Evolutionary conservation across 2,888 invertebrate genomes (phyloP).

Genomic region (Entomobrya proxima): DNA sequence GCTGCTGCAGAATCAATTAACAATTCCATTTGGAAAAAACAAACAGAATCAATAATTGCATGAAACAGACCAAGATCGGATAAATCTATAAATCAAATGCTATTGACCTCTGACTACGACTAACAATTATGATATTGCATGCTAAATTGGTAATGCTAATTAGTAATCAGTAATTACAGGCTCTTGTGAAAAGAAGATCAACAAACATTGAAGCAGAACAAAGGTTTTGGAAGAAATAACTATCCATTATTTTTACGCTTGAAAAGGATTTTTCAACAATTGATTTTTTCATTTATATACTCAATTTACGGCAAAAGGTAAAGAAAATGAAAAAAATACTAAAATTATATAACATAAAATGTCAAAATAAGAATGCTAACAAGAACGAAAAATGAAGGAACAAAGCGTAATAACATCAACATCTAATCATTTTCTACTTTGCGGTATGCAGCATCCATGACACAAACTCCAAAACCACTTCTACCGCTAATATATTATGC

Average conservation of each 20-base stretch:
- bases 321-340: background rate
- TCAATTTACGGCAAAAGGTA: background rate
- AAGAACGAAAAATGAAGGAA: background rate
- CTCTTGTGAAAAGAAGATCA: background rate
- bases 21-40: background rate
- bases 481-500: background rate
- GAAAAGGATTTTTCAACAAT: background rate
- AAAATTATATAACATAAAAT: background rate
- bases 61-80: background rate
- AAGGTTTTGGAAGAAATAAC: background rate
- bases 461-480: background rate
- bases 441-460: constrained; percentile 1
- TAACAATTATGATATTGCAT: too few relatives aligned
- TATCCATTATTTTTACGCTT: background rate
- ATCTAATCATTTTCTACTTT: background rate
- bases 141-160: background rate
- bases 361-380: background rate
- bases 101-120: too few relatives aligned
- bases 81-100: too few relatives aligned
- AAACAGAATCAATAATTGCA: background rate
- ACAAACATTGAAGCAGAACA: constrained; percentile 12
- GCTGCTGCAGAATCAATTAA: background rate
- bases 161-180: background rate
- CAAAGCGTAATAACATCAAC: too few relatives aligned
- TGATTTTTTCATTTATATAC: background rate